Percentiles rank a stretch among this genome's conserved stretches.
Conservation (phyloP, 2,113 vertebrate genomes). For the Laticauda laticaudata region DNA sequence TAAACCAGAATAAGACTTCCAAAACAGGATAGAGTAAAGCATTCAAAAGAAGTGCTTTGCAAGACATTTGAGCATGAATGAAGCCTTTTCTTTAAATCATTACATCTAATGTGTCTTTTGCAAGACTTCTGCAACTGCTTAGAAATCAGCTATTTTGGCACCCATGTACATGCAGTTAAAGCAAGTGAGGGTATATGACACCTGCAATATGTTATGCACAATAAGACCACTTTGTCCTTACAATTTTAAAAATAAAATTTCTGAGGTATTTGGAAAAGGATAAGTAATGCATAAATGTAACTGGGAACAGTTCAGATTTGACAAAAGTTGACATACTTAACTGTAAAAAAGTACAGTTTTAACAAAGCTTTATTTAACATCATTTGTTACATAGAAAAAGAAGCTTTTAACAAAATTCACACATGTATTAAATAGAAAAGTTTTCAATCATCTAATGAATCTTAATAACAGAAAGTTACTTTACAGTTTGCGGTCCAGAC, state of each 20-base stretch:
- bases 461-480: conserved; percentile 4
- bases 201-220: neutral
- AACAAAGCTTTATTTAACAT: conserved; percentile 5
- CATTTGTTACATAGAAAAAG: conserved; percentile 18
- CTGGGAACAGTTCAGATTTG: neutral
- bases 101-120: neutral
- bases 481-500: neutral
- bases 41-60: neutral
- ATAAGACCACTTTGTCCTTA: neutral
- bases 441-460: neutral
- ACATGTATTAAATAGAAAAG: neutral
- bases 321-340: conserved; percentile 5
- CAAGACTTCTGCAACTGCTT: neutral
- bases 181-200: neutral
- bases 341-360: neutral
- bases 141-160: neutral
- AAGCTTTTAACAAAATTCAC: neutral
- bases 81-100: neutral
- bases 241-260: neutral
- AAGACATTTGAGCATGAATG: neutral
- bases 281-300: conserved; percentile 14
- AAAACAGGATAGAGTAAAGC: neutral
- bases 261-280: neutral
- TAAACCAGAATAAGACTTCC: neutral
- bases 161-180: neutral